These are phyloP conservation scores for Erebia aethiops DNA, from an alignment of 2,888 invertebrate species.

Conservation along the genomic window DNA sequence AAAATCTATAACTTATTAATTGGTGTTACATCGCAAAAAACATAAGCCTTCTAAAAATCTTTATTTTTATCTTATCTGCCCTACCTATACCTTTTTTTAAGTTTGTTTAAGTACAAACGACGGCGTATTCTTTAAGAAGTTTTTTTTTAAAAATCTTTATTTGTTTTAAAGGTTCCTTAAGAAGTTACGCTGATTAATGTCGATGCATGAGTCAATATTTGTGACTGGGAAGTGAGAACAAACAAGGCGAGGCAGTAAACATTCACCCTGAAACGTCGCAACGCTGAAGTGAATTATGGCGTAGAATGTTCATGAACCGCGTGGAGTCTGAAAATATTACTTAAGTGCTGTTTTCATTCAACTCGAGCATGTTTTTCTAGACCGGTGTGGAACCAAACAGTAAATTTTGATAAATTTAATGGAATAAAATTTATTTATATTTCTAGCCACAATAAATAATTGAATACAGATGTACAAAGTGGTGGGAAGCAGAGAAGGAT, in stretches of 20 bases:
- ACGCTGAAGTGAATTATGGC: not conserved
- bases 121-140: not conserved
- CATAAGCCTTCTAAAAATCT: no score
- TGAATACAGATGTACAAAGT: no score
- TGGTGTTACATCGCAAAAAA: no score
- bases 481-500: no score
- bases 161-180: no score
- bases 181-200: conserved; percentile 10
- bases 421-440: no score
- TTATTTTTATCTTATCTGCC: no score
- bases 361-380: not conserved
- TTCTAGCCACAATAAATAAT: no score
- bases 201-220: conserved; percentile 18
- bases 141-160: no score
- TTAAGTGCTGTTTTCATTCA: not conserved
- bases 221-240: conserved; percentile 8
- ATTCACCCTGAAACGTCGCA: conserved; percentile 14
- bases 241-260: conserved; percentile 18
- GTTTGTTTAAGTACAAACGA: not conserved
- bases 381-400: not conserved
- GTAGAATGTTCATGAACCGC: not conserved
- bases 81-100: no score
- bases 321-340: not conserved
- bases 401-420: no score
- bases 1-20: no score